Evolutionary conservation across 92 coral and sea anemone species (phyloP).

Genomic region (Muricea muricata): DNA sequence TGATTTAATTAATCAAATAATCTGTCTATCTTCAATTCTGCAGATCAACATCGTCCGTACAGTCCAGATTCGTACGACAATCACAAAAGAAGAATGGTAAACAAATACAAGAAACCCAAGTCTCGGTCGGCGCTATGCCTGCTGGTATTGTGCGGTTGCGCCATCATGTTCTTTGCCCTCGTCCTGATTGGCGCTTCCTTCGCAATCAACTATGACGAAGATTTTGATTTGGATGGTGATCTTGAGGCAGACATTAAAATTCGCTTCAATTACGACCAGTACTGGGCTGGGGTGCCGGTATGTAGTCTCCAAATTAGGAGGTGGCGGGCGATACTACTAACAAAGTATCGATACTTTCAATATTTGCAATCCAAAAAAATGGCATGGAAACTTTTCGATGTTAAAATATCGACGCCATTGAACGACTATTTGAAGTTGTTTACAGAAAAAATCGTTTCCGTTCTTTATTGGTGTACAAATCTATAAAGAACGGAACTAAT

Average conservation of each 20-base stretch:
- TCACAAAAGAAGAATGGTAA: background rate
- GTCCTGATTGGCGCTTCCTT: slow-evolving; percentile 16
- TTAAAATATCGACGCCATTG: no score
- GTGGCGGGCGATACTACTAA: no score
- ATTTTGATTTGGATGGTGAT: background rate
- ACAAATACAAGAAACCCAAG: background rate
- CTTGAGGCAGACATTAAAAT: background rate
- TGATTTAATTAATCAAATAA: no score
- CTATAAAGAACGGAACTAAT: no score
- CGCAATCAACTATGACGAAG: background rate
- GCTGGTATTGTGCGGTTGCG: background rate
- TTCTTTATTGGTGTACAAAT: no score
- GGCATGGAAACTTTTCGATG: no score
- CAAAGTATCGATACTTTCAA: no score
- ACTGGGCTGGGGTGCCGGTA: slow-evolving; percentile 38
- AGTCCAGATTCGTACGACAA: background rate
- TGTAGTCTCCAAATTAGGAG: background rate
- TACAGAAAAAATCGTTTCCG: no score
- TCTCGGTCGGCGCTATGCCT: slow-evolving; percentile 5
- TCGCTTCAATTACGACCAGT: slow-evolving; percentile 4
- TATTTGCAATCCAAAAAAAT: no score
- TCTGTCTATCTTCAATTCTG: background rate
- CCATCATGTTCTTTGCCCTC: background rate
- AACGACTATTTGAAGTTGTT: no score
- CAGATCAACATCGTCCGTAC: background rate